Conservation (phyloP, 2,888 invertebrate genomes). For the Epirrhoe tristata region DNA sequence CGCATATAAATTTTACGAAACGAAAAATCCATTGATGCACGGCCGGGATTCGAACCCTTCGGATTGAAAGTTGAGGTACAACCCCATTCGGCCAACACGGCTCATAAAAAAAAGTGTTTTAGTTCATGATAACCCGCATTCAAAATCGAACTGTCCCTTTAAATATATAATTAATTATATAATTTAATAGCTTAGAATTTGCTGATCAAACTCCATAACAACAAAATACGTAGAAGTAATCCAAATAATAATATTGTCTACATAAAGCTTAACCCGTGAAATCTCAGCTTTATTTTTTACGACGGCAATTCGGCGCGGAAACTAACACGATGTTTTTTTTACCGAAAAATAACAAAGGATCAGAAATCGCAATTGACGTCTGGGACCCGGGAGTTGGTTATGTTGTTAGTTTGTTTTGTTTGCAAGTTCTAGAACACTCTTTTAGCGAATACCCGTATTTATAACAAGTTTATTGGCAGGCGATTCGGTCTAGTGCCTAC, state of each 20-base stretch:
- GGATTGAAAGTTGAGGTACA: no score
- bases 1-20: no score
- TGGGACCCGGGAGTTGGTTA: conserved; percentile 40
- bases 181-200: not conserved
- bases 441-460: not conserved
- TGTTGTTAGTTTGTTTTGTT: conserved; percentile 43
- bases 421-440: not conserved
- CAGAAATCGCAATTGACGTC: conserved; percentile 40
- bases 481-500: not conserved
- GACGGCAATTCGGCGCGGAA: conserved; percentile 37
- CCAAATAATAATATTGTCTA: conserved; percentile 8
- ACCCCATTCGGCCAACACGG: no score
- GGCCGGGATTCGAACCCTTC: no score
- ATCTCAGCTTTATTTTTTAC: conserved; percentile 41
- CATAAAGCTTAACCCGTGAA: conserved; percentile 29
- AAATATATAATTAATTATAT: no score
- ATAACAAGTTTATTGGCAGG: not conserved
- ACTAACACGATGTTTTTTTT: conserved; percentile 42
- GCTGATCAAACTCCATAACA: not conserved
- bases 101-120: no score
- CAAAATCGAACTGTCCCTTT: not conserved
- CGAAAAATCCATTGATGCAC: no score
- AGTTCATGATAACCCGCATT: no score
- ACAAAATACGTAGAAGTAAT: not conserved
- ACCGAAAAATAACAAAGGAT: conserved; percentile 42